Evolutionary conservation across 1,140 invertebrate genomes (phyloP), one percentile per base, ranked within the genome.

Genomic region (Philaenus spumarius): DNA sequence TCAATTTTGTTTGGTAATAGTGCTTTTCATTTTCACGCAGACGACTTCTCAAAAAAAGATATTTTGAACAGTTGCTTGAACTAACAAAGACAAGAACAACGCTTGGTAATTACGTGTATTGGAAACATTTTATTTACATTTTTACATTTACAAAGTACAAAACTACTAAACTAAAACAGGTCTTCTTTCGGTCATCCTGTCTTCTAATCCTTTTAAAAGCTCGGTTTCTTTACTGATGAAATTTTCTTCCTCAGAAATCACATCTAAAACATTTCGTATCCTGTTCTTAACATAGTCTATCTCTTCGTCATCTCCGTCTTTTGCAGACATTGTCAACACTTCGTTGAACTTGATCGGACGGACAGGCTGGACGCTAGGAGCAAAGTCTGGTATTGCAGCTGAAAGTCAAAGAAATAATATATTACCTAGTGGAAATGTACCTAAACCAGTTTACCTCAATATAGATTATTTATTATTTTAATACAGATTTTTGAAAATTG

Each of bases 261-360:
- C 64, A 73, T 83, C 81, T 57, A 83, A 62, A 12, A 79, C 66
- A 43, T 73, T 72, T 34, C 84, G 71, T 34, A 86, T 62, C 26
- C 74, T 69, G 7, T 75, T 40, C 68, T 85, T 85, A 1, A 85
- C 70, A 17, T 76, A 62, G 12, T 73, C 61, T 11, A 85, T 71
- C 65, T 78, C 76, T 2, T 72, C 65, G 1, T 66, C 65, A 57
- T 72, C 71, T 34, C 77, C 74, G 45, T 79, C 69, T 20, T 11
- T 64, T 2, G 83, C 82, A 17, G 82, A 84, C 66, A 86, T 82
- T 15, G 79, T 73, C 15, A 89, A 66, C 35, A 90, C 78, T 62
- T 82, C 74, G 58, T 88, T 78, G 74, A 95, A 94, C 48, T 80
- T 77, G 0, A 94, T 69, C 1, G 82, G 59, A 57, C 72, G 80